Percentiles rank a stretch among this genome's conserved stretches.
Evolutionary conservation across 2,113 vertebrate species (phyloP).

Genomic region (Sula dactylatra): DNA sequence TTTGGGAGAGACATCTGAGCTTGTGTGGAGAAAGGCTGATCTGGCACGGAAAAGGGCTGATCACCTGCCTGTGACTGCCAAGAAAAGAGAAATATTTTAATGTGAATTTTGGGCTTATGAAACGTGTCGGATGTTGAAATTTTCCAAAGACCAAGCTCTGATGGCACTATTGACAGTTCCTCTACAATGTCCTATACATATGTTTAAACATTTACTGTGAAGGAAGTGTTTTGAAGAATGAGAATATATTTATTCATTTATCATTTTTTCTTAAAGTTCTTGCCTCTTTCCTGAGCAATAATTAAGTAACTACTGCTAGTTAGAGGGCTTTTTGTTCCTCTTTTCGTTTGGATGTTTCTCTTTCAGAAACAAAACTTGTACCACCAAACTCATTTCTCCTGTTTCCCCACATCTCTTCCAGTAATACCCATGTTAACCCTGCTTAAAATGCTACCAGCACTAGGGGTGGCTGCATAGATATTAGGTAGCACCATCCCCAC

Average conservation of each 20-base stretch:
- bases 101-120: not conserved
- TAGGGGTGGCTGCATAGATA: not conserved
- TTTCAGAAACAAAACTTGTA: not conserved
- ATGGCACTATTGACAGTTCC: not conserved
- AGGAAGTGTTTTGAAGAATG: not conserved
- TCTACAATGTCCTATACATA: not conserved
- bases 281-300: not conserved
- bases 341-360: not conserved
- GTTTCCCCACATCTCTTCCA: not conserved
- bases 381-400: not conserved
- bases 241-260: not conserved
- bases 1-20: slow-evolving; percentile 11
- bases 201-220: not conserved
- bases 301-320: not conserved
- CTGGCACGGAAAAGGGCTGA: not conserved
- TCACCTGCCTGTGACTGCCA: not conserved
- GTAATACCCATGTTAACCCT: not conserved
- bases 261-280: not conserved
- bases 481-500: not conserved
- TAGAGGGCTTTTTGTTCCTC: not conserved
- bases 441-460: not conserved
- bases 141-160: not conserved
- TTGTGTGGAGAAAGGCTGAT: not conserved
- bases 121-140: not conserved
- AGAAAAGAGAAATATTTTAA: not conserved